Base-by-base conservation (phyloP, 2,113 vertebrate species). In the Hypomesus transpacificus region DNA sequence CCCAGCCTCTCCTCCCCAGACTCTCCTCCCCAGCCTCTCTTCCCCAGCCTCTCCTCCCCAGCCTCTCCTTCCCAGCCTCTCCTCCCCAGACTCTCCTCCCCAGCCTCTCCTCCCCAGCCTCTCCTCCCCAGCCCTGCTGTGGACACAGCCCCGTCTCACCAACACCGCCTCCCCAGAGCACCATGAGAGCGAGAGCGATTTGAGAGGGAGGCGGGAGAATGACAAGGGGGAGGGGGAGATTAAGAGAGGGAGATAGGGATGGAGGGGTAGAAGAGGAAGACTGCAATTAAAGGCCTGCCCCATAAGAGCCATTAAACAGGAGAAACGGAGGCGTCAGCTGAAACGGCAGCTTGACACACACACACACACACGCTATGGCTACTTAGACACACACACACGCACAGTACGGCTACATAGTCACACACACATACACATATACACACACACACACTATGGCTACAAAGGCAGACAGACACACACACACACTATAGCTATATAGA, bases 241-340 rank as follows among this genome's bases (percentile, higher is more conserved):
- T 20, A 24, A 34, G 53, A 56, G 18, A 11, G n/a, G 28, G 54
- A 6, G 67, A 68, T 51, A 68, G 67, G n/a, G 21, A 18, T 28
- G 66, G 24, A 54, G 50, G 20, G 61, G 1, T 46, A 84, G 85
- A 80, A 76, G 89, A 86, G 87, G 68, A 81, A 87, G 83, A 87
- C 84, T 89, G 84, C 89, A 90, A 89, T 90, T 90, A 90, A 90
- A 90, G 87, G 85, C 86, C 82, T 87, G 87, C 86, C 86, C 87
- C 87, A 85, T 88, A 89, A 90, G 87, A 89, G 86, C 84, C 87
- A 88, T 89, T 89, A 87, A 89, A 90, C 86, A 87, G 85, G 82
- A 76, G 83, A 90, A 88, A 90, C 83, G 84, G 85, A 87, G 64
- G 88, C 86, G 87, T 91, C 89, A 91, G 86, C 89, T 90, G 85